Conservation (phyloP, 2,113 vertebrate genomes). For the Ammodramus savannarum region DNA sequence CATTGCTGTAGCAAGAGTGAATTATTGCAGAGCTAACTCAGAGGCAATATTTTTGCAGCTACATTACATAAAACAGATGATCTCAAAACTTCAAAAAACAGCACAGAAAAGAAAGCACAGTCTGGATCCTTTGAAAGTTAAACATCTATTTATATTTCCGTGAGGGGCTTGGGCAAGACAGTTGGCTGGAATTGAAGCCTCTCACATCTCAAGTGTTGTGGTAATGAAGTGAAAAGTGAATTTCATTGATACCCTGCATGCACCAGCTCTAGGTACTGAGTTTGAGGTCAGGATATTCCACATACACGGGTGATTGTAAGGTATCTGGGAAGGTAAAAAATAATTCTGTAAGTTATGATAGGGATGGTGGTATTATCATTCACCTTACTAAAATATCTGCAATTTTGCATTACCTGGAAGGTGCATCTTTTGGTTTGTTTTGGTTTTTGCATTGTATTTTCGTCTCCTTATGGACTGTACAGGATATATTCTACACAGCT, state of each 20-base stretch:
- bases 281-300: not conserved
- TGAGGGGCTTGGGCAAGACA: not conserved
- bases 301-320: not conserved
- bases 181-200: conserved; percentile 11
- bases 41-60: conserved; percentile 68
- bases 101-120: not conserved
- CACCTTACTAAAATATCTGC: not conserved
- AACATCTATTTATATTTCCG: conserved; percentile 32
- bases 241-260: conserved; percentile 1
- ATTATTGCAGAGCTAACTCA: conserved; percentile 66
- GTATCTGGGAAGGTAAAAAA: not conserved
- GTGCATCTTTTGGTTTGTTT: not conserved
- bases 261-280: not conserved
- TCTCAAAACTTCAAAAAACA: conserved; percentile 57
- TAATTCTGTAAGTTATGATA: not conserved
- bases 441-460: not conserved
- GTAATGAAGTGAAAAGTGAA: conserved; percentile 43
- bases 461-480: fast-evolving
- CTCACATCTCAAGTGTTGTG: not conserved
- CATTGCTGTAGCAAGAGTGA: conserved; percentile 66
- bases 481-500: not conserved
- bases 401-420: not conserved
- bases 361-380: not conserved
- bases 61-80: conserved; percentile 68
- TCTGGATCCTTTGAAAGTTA: conserved; percentile 67